Evolutionary conservation across 2,797 vertebrate genomes (phyloP).

Genomic region (Heliangelus exortis): DNA sequence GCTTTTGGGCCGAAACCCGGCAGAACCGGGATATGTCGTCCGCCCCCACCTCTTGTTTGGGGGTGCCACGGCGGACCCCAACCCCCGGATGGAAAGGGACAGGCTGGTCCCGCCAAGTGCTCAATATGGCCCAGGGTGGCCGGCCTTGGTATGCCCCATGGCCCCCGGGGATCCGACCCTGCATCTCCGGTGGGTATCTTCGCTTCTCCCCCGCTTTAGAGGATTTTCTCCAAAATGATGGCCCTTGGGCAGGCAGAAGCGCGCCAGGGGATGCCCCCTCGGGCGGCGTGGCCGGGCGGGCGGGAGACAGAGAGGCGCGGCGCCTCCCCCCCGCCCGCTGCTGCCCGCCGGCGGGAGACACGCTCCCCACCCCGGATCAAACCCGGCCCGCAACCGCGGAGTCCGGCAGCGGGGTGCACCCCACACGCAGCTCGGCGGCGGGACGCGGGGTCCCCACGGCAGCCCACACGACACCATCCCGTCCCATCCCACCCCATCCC

Average conservation of each 20-base stretch:
- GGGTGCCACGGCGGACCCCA: not conserved
- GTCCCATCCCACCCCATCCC: not conserved
- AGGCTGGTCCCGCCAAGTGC: not conserved
- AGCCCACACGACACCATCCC: no score
- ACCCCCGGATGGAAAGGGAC: not conserved
- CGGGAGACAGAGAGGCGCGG: not conserved
- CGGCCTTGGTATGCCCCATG: not conserved
- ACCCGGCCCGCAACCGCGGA: no score
- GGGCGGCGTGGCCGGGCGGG: not conserved
- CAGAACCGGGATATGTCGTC: fast-evolving
- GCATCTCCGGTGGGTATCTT: fast-evolving
- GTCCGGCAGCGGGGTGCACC: no score
- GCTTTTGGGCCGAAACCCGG: not conserved
- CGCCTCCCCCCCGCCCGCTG: not conserved
- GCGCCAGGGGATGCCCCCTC: not conserved
- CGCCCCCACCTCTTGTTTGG: fast-evolving
- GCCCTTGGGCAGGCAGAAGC: not conserved
- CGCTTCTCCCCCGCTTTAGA: fast-evolving
- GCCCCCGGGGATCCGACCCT: not conserved
- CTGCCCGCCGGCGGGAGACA: not conserved
- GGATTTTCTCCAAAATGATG: not conserved
- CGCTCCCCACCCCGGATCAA: not conserved
- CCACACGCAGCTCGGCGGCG: not conserved
- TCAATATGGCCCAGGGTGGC: not conserved
- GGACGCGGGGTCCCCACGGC: not conserved